These are phyloP conservation scores for Enteromius unitaeniatus DNA, from an alignment of 2,797 vertebrate genomes.

Conservation along the genomic window DNA sequence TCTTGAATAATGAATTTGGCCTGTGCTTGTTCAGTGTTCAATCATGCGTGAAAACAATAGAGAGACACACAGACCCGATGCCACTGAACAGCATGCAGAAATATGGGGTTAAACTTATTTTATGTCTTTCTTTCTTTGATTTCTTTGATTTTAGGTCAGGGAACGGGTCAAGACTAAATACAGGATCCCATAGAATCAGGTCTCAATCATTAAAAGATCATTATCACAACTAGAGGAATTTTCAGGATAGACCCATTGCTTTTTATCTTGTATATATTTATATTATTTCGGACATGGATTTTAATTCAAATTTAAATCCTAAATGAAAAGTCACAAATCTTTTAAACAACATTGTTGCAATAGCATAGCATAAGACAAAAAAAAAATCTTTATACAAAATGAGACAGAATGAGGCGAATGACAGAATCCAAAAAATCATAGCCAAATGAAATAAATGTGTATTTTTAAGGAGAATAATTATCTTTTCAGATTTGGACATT, in stretches of 20 bases:
- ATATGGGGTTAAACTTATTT: background rate
- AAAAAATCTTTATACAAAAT: background rate
- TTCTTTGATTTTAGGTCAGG: background rate
- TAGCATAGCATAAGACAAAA: background rate
- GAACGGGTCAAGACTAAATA: background rate
- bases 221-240: background rate
- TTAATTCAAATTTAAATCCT: background rate
- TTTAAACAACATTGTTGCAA: background rate
- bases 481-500: conserved; percentile 36
- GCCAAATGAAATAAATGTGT: background rate
- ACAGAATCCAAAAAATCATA: background rate
- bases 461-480: background rate
- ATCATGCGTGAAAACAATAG: conserved; percentile 62
- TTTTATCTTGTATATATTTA: background rate
- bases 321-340: background rate
- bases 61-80: conserved; percentile 23
- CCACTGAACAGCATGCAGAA: background rate
- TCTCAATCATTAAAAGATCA: background rate
- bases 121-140: background rate
- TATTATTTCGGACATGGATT: background rate
- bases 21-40: conserved; percentile 73
- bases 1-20: conserved; percentile 78
- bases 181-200: background rate
- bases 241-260: background rate
- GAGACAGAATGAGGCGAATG: background rate